These are phyloP conservation scores for Neomicropteryx cornuta DNA, from an alignment of 1,140 invertebrate genomes.

Conservation along the genomic window DNA sequence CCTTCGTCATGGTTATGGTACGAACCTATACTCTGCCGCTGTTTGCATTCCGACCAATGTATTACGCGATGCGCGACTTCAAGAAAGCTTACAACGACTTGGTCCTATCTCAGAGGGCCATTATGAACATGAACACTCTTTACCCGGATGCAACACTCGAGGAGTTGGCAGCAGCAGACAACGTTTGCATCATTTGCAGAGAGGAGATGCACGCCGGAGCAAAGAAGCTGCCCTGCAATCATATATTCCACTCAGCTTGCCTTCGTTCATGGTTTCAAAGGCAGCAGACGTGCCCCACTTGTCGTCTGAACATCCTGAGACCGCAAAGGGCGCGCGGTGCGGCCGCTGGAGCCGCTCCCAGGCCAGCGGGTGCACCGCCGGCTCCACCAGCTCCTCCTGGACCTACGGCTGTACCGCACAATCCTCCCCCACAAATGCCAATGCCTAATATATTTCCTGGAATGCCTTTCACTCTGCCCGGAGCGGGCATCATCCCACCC, in stretches of 20 bases:
- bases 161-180: conserved; percentile 88
- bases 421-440: conserved; percentile 15
- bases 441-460: conserved; percentile 6
- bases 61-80: conserved; percentile 92
- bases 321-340: conserved; percentile 35
- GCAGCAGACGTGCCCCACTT: conserved; percentile 99
- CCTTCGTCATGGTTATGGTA: conserved; percentile 95
- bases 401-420: conserved; percentile 25
- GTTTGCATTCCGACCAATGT: conserved; percentile 98
- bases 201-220: conserved; percentile 83
- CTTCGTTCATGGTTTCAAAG: conserved; percentile 99
- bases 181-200: conserved; percentile 98
- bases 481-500: conserved; percentile 37
- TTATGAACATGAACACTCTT: conserved; percentile 95
- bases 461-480: not conserved
- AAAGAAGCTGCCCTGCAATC: conserved; percentile 98
- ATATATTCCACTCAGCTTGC: conserved; percentile 98
- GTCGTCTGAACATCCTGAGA: conserved; percentile 88
- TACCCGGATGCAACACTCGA: conserved; percentile 94
- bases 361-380: conserved; percentile 12
- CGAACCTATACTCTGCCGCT: conserved; percentile 94
- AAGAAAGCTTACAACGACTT: conserved; percentile 98
- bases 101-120: conserved; percentile 90
- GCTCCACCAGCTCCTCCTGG: conserved; percentile 30
- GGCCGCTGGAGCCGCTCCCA: conserved; percentile 20